Evolutionary conservation across 2,797 vertebrate genomes (phyloP).

Genomic region (Crypturellus tataupa): DNA sequence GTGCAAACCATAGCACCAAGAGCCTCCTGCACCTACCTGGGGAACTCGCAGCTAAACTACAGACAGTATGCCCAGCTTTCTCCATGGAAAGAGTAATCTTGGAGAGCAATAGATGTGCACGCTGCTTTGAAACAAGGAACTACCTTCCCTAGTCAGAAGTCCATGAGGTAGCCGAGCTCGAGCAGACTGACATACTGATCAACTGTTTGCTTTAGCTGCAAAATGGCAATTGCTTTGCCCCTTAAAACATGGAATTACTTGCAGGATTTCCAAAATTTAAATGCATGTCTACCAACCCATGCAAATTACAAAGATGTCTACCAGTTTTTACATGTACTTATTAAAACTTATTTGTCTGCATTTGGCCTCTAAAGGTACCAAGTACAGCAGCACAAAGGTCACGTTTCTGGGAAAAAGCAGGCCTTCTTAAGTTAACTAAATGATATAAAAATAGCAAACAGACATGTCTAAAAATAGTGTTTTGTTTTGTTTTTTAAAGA

Average conservation of each 20-base stretch:
- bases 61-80: background rate
- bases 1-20: background rate
- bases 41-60: background rate
- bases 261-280: background rate
- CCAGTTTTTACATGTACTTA: background rate
- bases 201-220: background rate
- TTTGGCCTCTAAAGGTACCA: background rate
- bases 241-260: fast-evolving
- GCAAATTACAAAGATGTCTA: background rate
- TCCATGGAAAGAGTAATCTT: background rate
- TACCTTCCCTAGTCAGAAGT: background rate
- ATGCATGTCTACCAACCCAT: background rate
- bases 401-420: constrained; percentile 9
- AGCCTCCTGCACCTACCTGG: background rate
- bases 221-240: background rate
- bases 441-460: constrained; percentile 29
- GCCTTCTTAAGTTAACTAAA: background rate
- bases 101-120: background rate
- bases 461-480: background rate
- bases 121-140: fast-evolving
- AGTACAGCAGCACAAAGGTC: background rate
- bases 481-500: background rate
- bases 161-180: background rate
- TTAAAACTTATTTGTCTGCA: background rate
- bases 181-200: background rate